Evolutionary conservation across 37 sponge, comb jelly and placozoan species (phyloP).

Genomic region (Halichondria panicea): DNA sequence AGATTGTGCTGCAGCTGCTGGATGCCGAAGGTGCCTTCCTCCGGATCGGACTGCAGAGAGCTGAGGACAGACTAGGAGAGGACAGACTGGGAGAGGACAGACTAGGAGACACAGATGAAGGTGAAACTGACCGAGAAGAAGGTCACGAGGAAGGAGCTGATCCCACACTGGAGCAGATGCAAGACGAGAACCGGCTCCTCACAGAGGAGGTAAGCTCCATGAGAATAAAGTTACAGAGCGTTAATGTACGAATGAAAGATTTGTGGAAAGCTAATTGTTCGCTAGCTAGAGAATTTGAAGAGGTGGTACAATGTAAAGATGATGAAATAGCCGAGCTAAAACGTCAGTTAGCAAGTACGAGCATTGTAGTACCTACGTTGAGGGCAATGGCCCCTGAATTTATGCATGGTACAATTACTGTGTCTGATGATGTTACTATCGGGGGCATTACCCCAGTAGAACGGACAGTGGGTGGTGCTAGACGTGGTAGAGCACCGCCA

Average conservation of each 20-base stretch:
- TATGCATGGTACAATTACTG: too few species aligned
- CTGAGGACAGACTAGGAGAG: too few species aligned
- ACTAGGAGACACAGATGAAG: background rate
- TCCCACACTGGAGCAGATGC: background rate
- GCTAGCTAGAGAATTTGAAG: constrained; percentile 1
- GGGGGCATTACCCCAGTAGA: too few species aligned
- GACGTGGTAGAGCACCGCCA: constrained; percentile 29
- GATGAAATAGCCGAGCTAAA: constrained; percentile 3
- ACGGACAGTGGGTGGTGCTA: too few species aligned
- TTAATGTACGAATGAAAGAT: background rate
- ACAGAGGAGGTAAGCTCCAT: background rate
- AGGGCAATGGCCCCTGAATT: too few species aligned
- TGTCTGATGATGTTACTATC: too few species aligned
- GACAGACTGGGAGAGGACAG: too few species aligned
- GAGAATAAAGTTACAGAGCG: background rate
- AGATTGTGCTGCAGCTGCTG: too few species aligned
- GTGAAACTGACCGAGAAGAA: constrained; percentile 2
- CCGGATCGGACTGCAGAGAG: too few species aligned
- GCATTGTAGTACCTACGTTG: too few species aligned
- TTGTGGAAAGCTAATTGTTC: constrained; percentile 25
- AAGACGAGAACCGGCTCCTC: background rate
- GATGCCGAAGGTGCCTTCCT: too few species aligned
- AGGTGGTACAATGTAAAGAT: constrained; percentile 7
- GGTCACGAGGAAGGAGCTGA: background rate
- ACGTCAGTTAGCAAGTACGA: too few species aligned